Conservation (phyloP, 2,888 invertebrate genomes). For the Melanostoma mellinum region DNA sequence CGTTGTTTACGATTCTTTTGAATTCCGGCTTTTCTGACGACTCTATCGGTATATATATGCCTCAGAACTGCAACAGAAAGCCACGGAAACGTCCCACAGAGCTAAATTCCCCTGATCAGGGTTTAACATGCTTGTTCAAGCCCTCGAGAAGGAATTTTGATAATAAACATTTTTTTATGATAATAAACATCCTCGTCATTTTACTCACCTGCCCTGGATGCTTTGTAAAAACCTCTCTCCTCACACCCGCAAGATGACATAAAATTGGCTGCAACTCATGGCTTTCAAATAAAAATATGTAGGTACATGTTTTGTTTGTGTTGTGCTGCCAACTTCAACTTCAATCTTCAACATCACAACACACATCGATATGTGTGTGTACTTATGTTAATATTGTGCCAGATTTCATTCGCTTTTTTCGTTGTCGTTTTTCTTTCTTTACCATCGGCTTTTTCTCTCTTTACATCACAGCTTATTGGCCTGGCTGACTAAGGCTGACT, state of each 20-base stretch:
- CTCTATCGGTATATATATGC: too few species aligned
- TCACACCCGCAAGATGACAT: slow-evolving; percentile 24
- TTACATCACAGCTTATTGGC: background rate
- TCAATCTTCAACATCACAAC: slow-evolving; percentile 1
- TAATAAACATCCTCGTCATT: background rate
- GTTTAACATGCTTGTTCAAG: too few species aligned
- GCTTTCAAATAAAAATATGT: slow-evolving; percentile 24
- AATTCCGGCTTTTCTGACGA: too few species aligned
- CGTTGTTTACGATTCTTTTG: too few species aligned
- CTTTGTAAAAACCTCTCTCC: background rate
- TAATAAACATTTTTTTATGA: background rate
- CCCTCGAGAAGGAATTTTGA: too few species aligned
- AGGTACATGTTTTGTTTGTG: background rate
- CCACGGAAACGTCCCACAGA: too few species aligned
- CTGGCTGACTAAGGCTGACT: too few species aligned
- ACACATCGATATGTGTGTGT: slow-evolving; percentile 13
- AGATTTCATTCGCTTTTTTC: slow-evolving; percentile 49
- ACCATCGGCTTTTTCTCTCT: slow-evolving; percentile 24
- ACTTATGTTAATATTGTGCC: slow-evolving; percentile 69
- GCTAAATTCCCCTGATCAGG: too few species aligned
- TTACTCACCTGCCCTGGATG: background rate
- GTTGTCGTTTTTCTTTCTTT: slow-evolving; percentile 25
- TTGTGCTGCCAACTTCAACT: slow-evolving; percentile 29
- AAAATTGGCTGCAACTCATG: slow-evolving; percentile 21
- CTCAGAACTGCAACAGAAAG: too few species aligned